Conservation (phyloP, 2,888 invertebrate species). For the Metacarcinus magister region DNA sequence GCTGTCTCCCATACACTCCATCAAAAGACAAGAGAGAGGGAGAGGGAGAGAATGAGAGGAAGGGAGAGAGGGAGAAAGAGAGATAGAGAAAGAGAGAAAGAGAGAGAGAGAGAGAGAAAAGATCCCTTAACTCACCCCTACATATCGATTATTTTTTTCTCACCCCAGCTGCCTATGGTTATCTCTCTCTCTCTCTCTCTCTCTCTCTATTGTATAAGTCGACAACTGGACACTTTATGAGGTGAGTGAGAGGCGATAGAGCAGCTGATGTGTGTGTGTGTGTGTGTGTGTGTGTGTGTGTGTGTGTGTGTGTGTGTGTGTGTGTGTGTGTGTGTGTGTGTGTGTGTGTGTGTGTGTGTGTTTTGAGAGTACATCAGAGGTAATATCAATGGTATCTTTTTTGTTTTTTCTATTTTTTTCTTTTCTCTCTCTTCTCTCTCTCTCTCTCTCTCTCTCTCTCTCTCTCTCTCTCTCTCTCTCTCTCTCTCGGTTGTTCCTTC, state of each 20-base stretch:
- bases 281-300: no score
- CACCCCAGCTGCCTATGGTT: no score
- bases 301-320: no score
- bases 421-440: no score
- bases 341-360: neutral
- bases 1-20: no score
- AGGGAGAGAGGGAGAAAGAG: neutral
- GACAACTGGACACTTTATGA: conserved; percentile 14
- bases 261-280: neutral
- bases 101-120: neutral
- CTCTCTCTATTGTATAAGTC: neutral
- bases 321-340: neutral
- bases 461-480: neutral
- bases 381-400: no score
- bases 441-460: neutral
- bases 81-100: neutral
- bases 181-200: conserved; percentile 20
- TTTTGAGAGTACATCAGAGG: no score
- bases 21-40: neutral
- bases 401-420: no score
- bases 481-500: neutral
- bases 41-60: neutral
- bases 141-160: no score
- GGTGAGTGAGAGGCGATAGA: neutral
- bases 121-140: neutral